These are phyloP conservation scores for Anhinga rufa DNA, from an alignment of 2,113 vertebrate species.

Conservation along the genomic window DNA sequence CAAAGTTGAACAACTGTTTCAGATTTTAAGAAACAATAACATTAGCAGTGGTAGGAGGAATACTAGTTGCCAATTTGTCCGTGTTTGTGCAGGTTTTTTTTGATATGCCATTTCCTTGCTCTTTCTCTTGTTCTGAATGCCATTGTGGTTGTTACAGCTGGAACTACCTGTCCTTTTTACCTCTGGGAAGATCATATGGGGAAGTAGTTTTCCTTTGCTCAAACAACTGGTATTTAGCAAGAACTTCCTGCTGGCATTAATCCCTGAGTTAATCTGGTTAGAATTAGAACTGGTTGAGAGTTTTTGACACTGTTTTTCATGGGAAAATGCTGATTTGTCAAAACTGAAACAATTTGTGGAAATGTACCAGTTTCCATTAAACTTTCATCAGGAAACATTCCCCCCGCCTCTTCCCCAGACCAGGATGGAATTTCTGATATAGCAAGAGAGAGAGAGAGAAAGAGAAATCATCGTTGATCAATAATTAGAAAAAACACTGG, in stretches of 20 bases:
- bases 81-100: not conserved
- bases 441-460: not conserved
- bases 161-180: not conserved
- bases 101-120: not conserved
- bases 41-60: not conserved
- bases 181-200: not conserved
- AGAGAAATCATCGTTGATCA: not conserved
- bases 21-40: not conserved
- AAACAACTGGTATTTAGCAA: conserved; percentile 43
- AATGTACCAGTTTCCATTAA: conserved; percentile 50
- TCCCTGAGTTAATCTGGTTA: conserved; percentile 48
- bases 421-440: not conserved
- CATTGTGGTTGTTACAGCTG: not conserved
- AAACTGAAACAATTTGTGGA: conserved; percentile 65
- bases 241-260: conserved; percentile 55
- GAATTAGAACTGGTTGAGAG: conserved; percentile 41
- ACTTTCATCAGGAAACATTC: conserved; percentile 15
- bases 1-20: not conserved
- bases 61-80: not conserved
- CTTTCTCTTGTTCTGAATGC: not conserved
- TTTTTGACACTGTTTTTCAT: conserved; percentile 52
- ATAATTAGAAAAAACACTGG: not conserved
- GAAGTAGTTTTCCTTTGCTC: conserved; percentile 25
- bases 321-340: conserved; percentile 64
- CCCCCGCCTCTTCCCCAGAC: not conserved